Percentiles rank a stretch among this genome's conserved stretches.
Conservation (phyloP, 2,113 vertebrate genomes). For the Proteles cristata region DNA sequence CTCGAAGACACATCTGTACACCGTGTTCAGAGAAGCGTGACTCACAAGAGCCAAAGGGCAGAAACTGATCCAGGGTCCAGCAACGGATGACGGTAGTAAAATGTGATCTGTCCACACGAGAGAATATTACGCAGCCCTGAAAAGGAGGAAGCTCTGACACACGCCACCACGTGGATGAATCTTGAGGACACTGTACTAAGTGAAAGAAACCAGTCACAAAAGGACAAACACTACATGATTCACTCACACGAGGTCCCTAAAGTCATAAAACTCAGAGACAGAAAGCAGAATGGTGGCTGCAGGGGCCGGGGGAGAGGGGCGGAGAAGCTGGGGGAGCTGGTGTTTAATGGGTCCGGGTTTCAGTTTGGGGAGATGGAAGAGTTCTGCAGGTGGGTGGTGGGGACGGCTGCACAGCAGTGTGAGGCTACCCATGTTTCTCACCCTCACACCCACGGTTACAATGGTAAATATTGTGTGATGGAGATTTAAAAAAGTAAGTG, state of each 20-base stretch:
- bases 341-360: background rate
- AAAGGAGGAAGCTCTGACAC: background rate
- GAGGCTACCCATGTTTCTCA: background rate
- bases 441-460: background rate
- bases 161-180: no score
- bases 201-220: background rate
- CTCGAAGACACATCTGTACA: background rate
- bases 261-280: background rate
- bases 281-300: background rate
- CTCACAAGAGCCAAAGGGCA: background rate
- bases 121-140: no score
- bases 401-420: background rate
- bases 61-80: background rate
- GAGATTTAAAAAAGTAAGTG: background rate
- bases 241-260: background rate
- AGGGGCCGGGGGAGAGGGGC: accelerated
- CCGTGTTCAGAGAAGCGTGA: background rate
- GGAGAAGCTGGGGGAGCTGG: accelerated
- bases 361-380: background rate
- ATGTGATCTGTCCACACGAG: accelerated
- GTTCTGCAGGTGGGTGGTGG: background rate
- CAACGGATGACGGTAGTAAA: accelerated
- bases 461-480: background rate
- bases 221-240: background rate
- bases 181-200: background rate